These are phyloP conservation scores for Gambelia wislizenii DNA, from an alignment of 2,797 vertebrate genomes.

Conservation along the genomic window DNA sequence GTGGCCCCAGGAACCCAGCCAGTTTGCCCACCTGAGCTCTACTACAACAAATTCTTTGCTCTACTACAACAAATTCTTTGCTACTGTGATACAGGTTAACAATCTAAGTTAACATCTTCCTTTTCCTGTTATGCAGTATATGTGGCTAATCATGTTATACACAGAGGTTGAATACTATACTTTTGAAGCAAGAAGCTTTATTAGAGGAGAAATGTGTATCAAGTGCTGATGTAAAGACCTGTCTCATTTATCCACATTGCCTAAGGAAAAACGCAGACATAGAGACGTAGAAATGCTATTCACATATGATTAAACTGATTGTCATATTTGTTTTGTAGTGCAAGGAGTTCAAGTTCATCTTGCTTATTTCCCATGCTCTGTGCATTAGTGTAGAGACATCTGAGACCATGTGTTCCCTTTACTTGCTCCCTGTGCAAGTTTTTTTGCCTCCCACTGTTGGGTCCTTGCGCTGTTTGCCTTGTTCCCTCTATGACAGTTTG, in stretches of 20 bases:
- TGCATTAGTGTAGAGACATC: too few species aligned
- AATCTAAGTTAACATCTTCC: neutral
- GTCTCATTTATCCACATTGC: neutral
- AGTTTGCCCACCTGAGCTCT: too few species aligned
- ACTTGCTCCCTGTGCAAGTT: too few species aligned
- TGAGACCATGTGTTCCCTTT: too few species aligned
- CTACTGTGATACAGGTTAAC: neutral
- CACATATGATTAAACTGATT: neutral
- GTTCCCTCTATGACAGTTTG: too few species aligned
- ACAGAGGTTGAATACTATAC: neutral
- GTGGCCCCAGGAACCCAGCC: too few species aligned
- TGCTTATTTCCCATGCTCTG: too few species aligned
- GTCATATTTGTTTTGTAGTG: too few species aligned
- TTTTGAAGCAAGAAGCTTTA: neutral
- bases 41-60: too few species aligned
- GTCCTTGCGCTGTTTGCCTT: too few species aligned
- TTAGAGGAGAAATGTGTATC: neutral
- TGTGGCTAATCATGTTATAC: neutral
- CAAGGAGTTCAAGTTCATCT: too few species aligned
- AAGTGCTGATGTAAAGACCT: neutral
- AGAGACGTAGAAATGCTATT: neutral
- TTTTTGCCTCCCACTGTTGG: too few species aligned
- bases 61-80: neutral
- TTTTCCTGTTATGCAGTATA: neutral
- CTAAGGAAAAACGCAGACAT: neutral